These are phyloP conservation scores for Eonycteris spelaea DNA, from an alignment of 2,113 vertebrate genomes.

Conservation along the genomic window DNA sequence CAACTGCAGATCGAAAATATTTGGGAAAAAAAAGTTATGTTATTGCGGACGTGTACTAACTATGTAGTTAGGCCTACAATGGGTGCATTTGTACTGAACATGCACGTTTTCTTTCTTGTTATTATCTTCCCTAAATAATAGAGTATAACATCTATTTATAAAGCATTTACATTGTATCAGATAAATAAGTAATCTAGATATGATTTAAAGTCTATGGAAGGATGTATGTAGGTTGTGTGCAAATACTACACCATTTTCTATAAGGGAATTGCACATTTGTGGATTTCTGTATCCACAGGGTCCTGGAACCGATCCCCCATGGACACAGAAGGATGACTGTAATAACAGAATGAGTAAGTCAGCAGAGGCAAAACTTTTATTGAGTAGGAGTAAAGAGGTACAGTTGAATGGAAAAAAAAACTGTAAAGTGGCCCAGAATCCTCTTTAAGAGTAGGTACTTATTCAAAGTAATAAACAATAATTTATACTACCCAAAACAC, in stretches of 20 bases:
- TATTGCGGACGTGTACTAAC: neutral
- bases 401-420: neutral
- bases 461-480: slow-evolving; percentile 12
- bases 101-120: neutral
- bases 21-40: neutral
- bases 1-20: neutral
- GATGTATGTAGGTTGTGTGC: neutral
- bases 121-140: neutral
- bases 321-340: neutral
- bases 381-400: neutral
- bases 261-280: neutral
- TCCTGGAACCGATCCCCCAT: neutral
- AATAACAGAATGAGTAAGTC: neutral
- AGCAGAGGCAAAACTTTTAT: neutral
- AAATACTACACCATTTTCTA: neutral
- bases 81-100: neutral
- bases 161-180: neutral
- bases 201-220: neutral
- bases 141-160: neutral
- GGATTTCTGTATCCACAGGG: neutral
- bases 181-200: neutral
- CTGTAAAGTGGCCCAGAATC: neutral
- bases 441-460: neutral
- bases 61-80: neutral
- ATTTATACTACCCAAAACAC: neutral